phyloP scores from a whole-genome alignment of 2,888 invertebrate genomes.

The Phalera bucephala region DNA sequence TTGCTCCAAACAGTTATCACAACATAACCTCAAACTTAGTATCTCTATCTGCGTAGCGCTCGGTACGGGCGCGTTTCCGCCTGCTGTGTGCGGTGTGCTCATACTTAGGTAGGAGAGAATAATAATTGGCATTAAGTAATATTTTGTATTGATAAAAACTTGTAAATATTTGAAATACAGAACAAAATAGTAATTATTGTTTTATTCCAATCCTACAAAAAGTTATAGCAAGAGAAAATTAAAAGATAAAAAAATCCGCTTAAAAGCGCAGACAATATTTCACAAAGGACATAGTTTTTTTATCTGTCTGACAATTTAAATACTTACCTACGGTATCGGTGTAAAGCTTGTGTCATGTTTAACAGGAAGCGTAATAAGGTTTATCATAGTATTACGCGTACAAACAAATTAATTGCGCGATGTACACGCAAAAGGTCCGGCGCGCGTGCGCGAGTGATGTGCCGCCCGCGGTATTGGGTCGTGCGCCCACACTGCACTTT shows the following conservation, averaged over 20 bases:
- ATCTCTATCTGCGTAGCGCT: constrained; percentile 59
- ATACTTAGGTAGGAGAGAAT: constrained; percentile 37
- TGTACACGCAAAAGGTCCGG: constrained; percentile 62
- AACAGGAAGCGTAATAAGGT: constrained; percentile 41
- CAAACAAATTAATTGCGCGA: constrained; percentile 52
- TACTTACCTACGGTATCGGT: no score
- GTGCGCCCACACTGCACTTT: constrained; percentile 80
- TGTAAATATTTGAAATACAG: constrained; percentile 65
- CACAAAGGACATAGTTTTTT: no score
- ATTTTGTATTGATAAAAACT: constrained; percentile 44
- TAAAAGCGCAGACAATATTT: no score
- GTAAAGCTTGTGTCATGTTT: constrained; percentile 20
- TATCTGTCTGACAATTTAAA: no score
- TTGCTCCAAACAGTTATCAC: constrained; percentile 73
- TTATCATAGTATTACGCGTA: constrained; percentile 45
- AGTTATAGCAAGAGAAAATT: neutral
- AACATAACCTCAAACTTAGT: constrained; percentile 79
- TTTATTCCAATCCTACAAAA: constrained; percentile 60
- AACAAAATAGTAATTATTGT: constrained; percentile 60
- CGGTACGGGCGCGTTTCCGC: constrained; percentile 62
- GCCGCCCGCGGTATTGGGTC: constrained; percentile 74
- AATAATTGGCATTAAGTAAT: constrained; percentile 65
- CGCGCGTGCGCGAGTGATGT: constrained; percentile 64
- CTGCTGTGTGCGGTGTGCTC: constrained; percentile 31
- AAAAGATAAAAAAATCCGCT: neutral